These are phyloP conservation scores for Brotogeris chrysoptera DNA, from an alignment of 2,797 vertebrate species.

Conservation along the genomic window DNA sequence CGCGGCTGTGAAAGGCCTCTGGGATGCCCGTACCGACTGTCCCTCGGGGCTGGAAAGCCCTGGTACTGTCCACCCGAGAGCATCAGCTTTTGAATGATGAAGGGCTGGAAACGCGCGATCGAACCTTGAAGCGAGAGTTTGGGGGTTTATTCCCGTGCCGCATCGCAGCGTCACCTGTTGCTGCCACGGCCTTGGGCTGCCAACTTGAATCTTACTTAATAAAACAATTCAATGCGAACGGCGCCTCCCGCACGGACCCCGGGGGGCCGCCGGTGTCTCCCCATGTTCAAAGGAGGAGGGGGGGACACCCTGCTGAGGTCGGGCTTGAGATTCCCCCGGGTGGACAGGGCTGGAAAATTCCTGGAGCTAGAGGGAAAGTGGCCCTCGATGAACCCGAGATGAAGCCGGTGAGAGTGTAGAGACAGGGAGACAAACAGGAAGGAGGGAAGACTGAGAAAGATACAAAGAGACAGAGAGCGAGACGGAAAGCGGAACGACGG, in stretches of 20 bases:
- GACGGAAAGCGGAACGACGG: neutral
- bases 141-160: neutral
- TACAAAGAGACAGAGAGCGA: neutral
- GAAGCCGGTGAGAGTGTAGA: neutral
- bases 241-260: neutral
- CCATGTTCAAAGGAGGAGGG: neutral
- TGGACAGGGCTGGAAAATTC: neutral
- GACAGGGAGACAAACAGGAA: neutral
- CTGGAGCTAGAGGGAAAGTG: neutral
- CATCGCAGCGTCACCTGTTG: slow-evolving; percentile 40
- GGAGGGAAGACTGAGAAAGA: too few relatives aligned
- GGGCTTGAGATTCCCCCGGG: neutral
- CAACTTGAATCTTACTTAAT: neutral
- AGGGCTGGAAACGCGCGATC: neutral
- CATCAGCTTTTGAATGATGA: neutral
- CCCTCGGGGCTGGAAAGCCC: neutral
- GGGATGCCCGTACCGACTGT: neutral
- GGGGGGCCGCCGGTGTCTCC: accelerated
- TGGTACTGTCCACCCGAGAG: neutral
- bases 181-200: neutral
- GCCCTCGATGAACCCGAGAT: too few relatives aligned
- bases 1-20: neutral
- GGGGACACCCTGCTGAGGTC: accelerated
- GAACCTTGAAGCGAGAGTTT: neutral
- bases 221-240: neutral